phyloP scores from a whole-genome alignment of 2,797 vertebrate species.

The Enteromius unitaeniatus region DNA sequence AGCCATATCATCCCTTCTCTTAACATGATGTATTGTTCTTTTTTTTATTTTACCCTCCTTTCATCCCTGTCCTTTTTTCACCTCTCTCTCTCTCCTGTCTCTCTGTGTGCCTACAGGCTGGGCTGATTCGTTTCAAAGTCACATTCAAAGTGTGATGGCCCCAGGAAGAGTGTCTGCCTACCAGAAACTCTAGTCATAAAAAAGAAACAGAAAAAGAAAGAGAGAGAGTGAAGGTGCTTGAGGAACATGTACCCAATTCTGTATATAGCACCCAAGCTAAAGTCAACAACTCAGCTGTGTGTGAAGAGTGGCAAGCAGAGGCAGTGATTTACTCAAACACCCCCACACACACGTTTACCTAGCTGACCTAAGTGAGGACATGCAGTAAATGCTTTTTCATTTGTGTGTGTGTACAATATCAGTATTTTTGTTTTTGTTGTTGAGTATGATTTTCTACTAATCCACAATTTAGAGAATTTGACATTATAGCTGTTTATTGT shows the following conservation, averaged over 20 bases:
- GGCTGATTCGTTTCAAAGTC: slow-evolving; percentile 49
- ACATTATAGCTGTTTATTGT: background rate
- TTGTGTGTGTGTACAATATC: background rate
- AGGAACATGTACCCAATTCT: slow-evolving; percentile 1
- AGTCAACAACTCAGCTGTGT: slow-evolving; percentile 47
- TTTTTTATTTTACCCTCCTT: slow-evolving; percentile 17
- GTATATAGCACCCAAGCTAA: slow-evolving; percentile 41
- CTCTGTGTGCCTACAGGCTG: slow-evolving; percentile 40
- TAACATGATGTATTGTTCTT: slow-evolving; percentile 41
- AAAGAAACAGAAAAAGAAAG: background rate
- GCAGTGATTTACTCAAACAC: slow-evolving; percentile 51
- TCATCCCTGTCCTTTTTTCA: slow-evolving; percentile 28
- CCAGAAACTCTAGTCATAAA: slow-evolving; percentile 45
- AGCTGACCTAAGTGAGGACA: slow-evolving; percentile 6
- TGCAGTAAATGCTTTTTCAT: background rate
- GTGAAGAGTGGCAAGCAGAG: slow-evolving; percentile 43
- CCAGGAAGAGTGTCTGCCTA: slow-evolving; percentile 32
- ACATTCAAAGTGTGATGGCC: slow-evolving; percentile 47
- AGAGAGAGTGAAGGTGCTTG: background rate
- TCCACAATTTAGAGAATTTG: background rate
- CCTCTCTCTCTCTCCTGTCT: slow-evolving; percentile 23
- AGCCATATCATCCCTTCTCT: slow-evolving; percentile 30
- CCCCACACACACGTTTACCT: slow-evolving; percentile 23
- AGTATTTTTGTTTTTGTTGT: background rate
- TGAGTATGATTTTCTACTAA: background rate